phyloP scores from a whole-genome alignment of 2,113 vertebrate species.

The Apus apus region DNA sequence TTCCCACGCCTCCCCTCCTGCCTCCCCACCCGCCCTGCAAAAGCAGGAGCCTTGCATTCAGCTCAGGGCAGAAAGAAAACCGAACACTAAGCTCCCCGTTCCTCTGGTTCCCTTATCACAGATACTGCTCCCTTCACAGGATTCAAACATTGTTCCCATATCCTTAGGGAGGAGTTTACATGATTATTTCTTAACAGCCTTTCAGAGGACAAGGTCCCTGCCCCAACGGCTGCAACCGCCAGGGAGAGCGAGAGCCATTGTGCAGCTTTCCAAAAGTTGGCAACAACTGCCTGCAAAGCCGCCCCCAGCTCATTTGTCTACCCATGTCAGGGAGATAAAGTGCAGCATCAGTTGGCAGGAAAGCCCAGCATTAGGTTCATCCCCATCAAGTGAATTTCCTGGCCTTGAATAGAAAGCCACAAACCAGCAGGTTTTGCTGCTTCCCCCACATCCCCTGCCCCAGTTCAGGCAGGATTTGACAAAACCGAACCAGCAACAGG shows the following conservation, averaged over 20 bases:
- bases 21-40: not conserved
- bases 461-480: not conserved
- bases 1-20: not conserved
- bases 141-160: not conserved
- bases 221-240: slow-evolving; percentile 25
- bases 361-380: not conserved
- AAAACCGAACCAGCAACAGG: fast-evolving
- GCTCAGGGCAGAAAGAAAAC: not conserved
- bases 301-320: not conserved
- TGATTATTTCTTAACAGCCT: not conserved
- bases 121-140: not conserved
- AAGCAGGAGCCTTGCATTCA: not conserved
- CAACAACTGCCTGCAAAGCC: not conserved
- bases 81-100: fast-evolving
- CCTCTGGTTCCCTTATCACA: not conserved
- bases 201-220: not conserved
- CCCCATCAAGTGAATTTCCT: not conserved
- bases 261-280: not conserved
- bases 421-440: not conserved
- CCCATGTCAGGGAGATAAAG: not conserved
- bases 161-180: not conserved
- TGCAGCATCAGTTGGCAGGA: not conserved
- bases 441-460: not conserved
- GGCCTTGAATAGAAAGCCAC: not conserved
- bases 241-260: not conserved